Evolutionary conservation across 2,888 invertebrate genomes (phyloP), one percentile per base, ranked within the genome.

Genomic region (Eristalis intricaria): DNA sequence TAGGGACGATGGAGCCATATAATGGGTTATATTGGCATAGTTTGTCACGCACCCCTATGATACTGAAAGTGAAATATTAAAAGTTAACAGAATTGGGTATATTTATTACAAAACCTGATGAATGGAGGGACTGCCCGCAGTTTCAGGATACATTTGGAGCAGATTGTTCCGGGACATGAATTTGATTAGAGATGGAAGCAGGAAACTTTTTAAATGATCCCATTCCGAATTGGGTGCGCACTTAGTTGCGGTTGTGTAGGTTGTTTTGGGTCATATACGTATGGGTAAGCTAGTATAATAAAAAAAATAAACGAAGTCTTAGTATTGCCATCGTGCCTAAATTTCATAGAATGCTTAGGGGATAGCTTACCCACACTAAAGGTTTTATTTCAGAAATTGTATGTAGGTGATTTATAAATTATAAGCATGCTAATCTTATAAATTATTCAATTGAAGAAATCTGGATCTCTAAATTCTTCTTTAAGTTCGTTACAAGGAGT

Each of bases 31-130:
- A 29, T 61, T 29, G 32, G n/a, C 15, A 15, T 4, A 60, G 43
- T 61, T 68, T 61, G 61, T 76, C 29, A 68, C 43, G 22, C 68
- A 61, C 76, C 61, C 68, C 32, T 43, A 76, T 76, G 61, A 32
- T 7, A 23, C 10, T 76, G 68, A 32, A 61, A 61, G 22, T 68
- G 61, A 76, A 68, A 61, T 68, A 76, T 68, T 43, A 61, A 76
- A 76, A 61, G 22, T 68, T 68, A 68, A 76, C 43, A 43, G 60
- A 26, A n/a, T 68, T 13, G 60, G 61, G 26, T 38, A 50, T 50
- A 61, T 43, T 61, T 50, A 61, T 50, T 60, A n/a, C n/a, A 13
- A 50, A 60, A 68, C 43, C 61, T 76, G 32, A 76, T 76, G 43
- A 76, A 40, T 68, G 32, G 3, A 26, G 58, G 38, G 58, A 50